Evolutionary conservation across 1,140 invertebrate genomes (phyloP).

Genomic region (Rhopalosiphum padi): DNA sequence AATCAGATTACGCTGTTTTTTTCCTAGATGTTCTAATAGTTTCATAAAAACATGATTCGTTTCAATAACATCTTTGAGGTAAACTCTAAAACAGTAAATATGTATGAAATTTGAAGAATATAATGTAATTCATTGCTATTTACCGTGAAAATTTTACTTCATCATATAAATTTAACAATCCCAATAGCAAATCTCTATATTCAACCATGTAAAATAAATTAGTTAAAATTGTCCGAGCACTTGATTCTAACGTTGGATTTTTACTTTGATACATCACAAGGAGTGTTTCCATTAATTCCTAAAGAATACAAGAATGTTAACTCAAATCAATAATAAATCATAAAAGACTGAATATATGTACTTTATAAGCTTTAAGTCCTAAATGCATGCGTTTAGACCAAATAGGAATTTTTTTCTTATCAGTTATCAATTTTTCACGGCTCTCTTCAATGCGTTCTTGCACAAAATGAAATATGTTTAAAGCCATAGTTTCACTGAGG

Average conservation of each 20-base stretch:
- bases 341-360: constrained; percentile 58
- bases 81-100: constrained; percentile 69
- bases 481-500: constrained; percentile 86
- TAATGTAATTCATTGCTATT: constrained; percentile 60
- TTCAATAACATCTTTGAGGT: constrained; percentile 86
- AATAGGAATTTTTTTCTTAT: constrained; percentile 82
- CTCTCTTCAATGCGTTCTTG: constrained; percentile 91
- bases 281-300: constrained; percentile 71
- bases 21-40: constrained; percentile 84
- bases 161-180: constrained; percentile 79
- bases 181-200: constrained; percentile 89
- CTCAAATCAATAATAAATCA: background rate
- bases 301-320: background rate
- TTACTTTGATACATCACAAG: constrained; percentile 78
- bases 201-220: constrained; percentile 94
- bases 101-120: constrained; percentile 7
- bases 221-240: constrained; percentile 85
- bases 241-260: constrained; percentile 74
- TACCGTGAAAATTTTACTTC: constrained; percentile 86
- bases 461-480: constrained; percentile 89
- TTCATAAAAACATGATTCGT: constrained; percentile 91
- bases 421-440: constrained; percentile 83
- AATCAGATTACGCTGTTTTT: constrained; percentile 71
- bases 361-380: constrained; percentile 75
- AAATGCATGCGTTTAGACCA: constrained; percentile 88